Evolutionary conservation across 2,113 vertebrate species (phyloP).

Genomic region (Helogale parvula): DNA sequence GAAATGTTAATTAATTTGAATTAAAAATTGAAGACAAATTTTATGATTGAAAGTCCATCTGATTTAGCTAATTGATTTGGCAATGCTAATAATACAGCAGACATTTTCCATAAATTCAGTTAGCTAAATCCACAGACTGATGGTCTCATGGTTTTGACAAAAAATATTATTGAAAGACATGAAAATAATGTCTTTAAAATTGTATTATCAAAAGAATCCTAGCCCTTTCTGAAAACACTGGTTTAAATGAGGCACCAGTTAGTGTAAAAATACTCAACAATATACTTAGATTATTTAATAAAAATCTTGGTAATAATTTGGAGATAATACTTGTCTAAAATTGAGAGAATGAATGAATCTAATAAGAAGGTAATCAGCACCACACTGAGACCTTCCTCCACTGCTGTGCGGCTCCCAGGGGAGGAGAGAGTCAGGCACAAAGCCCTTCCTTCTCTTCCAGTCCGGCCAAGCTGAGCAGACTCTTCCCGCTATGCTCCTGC

Average conservation of each 20-base stretch:
- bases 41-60: not conserved
- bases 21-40: constrained; percentile 8
- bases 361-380: not conserved
- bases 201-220: not conserved
- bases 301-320: not conserved
- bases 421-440: not conserved
- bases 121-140: not conserved
- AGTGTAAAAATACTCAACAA: not conserved
- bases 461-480: not conserved
- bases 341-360: not conserved
- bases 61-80: not conserved
- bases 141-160: not conserved
- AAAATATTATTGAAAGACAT: not conserved
- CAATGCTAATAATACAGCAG: not conserved
- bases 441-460: not conserved
- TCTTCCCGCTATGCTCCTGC: not conserved
- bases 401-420: not conserved
- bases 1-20: constrained; percentile 1
- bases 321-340: not conserved
- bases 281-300: not conserved
- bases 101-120: not conserved
- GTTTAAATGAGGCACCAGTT: not conserved
- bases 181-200: not conserved
- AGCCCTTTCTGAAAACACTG: not conserved
- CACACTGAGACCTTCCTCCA: not conserved